Evolutionary conservation across 2,797 vertebrate species (phyloP).

Genomic region (Phrynocephalus vlangalii): DNA sequence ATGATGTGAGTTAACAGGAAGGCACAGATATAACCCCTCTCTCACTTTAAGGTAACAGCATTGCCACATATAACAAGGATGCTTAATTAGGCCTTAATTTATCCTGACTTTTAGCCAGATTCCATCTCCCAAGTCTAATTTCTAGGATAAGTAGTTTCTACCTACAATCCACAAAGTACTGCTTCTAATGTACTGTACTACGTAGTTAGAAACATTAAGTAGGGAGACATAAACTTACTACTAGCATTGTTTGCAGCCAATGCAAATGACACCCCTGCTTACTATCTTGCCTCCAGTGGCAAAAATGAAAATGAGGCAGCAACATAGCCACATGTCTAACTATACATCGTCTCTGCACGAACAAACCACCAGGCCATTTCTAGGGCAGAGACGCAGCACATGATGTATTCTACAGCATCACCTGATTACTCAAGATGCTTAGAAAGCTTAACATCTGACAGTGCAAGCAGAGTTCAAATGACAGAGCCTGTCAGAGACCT

Average conservation of each 20-base stretch:
- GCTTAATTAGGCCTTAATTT: background rate
- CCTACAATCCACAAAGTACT: no score
- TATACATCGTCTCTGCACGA: rapidly evolving
- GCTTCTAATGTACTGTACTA: background rate
- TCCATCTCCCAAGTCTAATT: background rate
- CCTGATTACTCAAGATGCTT: background rate
- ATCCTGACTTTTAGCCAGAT: background rate
- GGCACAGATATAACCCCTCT: no score
- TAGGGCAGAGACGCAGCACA: background rate
- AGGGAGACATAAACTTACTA: background rate
- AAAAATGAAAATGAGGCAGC: background rate
- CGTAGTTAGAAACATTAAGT: no score
- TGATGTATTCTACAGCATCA: background rate
- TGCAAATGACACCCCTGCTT: background rate
- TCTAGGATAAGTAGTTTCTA: background rate
- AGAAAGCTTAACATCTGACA: background rate
- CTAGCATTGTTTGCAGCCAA: background rate
- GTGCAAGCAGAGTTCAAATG: background rate
- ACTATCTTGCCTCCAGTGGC: no score
- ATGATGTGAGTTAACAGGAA: background rate
- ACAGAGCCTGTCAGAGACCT: background rate
- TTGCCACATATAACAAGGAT: background rate
- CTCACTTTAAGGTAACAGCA: background rate
- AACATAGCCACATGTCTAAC: background rate
- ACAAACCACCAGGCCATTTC: background rate